Evolutionary conservation across 23 tunicate genomes (phyloP).

Genomic region (Ciona savignyi): DNA sequence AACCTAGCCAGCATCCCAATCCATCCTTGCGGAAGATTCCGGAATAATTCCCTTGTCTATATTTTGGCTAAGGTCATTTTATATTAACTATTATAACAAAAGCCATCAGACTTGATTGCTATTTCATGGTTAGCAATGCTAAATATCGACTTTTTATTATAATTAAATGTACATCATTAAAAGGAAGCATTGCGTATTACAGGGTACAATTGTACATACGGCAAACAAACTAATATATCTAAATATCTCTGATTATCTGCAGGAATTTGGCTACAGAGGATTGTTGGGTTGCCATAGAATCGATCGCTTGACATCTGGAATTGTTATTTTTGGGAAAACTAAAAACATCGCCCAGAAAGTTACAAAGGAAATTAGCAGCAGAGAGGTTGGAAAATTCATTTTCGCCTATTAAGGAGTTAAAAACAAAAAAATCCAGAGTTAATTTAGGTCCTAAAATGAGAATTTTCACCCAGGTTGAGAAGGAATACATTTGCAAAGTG

Average conservation of each 20-base stretch:
- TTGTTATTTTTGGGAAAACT: constrained; percentile 92
- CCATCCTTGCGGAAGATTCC: constrained; percentile 88
- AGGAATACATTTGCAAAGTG: constrained; percentile 89
- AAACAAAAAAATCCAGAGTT: too few species aligned
- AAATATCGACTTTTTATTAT: too few species aligned
- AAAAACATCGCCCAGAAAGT: constrained; percentile 47
- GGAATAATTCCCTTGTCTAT: constrained; percentile 63
- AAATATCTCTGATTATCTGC: too few species aligned
- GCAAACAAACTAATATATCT: too few species aligned
- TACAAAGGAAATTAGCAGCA: constrained; percentile 29
- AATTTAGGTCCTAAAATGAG: too few species aligned
- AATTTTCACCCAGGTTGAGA: constrained; percentile 83
- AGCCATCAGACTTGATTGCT: too few species aligned
- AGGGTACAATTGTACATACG: too few species aligned
- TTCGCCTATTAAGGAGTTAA: not conserved
- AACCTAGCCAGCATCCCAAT: constrained; percentile 92
- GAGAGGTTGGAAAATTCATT: constrained; percentile 19
- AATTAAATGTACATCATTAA: too few species aligned
- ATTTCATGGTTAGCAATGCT: not conserved
- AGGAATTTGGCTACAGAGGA: constrained; percentile 53
- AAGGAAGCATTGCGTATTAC: too few species aligned
- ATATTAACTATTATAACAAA: too few species aligned
- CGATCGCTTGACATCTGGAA: constrained; percentile 93
- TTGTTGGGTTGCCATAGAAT: constrained; percentile 66
- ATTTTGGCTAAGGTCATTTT: constrained; percentile 57